These are phyloP conservation scores for Teinopalpus imperialis DNA, from an alignment of 2,888 invertebrate species.

Conservation along the genomic window DNA sequence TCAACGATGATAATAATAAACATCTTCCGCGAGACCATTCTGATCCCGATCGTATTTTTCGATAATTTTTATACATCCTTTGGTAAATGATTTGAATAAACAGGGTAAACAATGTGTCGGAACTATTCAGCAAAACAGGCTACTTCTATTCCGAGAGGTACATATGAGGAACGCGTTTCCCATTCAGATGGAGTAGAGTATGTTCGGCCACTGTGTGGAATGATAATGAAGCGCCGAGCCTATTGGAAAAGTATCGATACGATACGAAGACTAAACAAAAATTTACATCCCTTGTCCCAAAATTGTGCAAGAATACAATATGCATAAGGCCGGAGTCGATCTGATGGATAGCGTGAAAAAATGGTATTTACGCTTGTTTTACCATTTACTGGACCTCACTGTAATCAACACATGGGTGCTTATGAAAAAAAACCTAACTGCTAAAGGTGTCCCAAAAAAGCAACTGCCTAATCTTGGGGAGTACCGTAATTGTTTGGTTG, in stretches of 20 bases:
- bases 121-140: too few species aligned
- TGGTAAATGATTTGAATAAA: too few species aligned
- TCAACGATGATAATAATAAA: slow-evolving; percentile 39
- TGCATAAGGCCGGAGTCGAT: slow-evolving; percentile 31
- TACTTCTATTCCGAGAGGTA: slow-evolving; percentile 39
- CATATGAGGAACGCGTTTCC: slow-evolving; percentile 41
- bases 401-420: slow-evolving; percentile 28
- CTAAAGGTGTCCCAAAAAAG: slow-evolving; percentile 25
- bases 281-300: slow-evolving; percentile 15
- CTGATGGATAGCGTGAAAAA: slow-evolving; percentile 31
- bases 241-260: slow-evolving; percentile 33
- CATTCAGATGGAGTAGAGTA: slow-evolving; percentile 38
- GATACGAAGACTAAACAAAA: slow-evolving; percentile 33
- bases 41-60: slow-evolving; percentile 32
- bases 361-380: slow-evolving; percentile 29
- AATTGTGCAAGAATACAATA: slow-evolving; percentile 25
- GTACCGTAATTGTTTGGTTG: slow-evolving; percentile 26
- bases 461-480: slow-evolving; percentile 27
- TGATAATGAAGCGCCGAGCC: too few species aligned
- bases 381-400: slow-evolving; percentile 29
- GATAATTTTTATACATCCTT: slow-evolving; percentile 31
- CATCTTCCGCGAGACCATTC: slow-evolving; percentile 34
- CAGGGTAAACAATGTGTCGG: too few species aligned
- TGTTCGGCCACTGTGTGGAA: slow-evolving; percentile 38
- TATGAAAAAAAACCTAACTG: slow-evolving; percentile 26